Conservation (phyloP, 2,113 vertebrate species). For the Microcebus ravelobensis region DNA sequence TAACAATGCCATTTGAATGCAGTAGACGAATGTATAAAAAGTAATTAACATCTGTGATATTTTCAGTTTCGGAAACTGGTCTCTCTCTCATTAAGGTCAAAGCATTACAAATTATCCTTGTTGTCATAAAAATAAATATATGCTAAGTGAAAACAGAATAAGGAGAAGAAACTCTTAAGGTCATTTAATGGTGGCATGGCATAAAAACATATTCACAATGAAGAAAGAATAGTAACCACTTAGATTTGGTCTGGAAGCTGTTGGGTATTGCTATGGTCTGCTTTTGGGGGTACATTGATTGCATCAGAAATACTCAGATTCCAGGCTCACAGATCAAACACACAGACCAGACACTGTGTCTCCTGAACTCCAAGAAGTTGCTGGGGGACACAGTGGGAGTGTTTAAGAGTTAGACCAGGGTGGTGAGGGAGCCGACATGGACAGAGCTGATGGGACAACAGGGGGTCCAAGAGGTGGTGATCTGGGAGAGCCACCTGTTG, state of each 20-base stretch:
- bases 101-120: background rate
- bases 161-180: background rate
- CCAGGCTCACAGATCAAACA: no score
- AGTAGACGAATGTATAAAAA: background rate
- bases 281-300: background rate
- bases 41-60: background rate
- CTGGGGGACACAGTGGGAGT: no score
- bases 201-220: background rate
- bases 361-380: no score
- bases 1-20: background rate
- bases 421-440: no score
- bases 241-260: background rate
- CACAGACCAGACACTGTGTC: no score
- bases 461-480: no score
- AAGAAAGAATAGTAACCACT: background rate
- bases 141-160: background rate
- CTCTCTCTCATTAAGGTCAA: background rate
- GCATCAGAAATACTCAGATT: background rate
- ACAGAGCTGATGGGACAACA: no score
- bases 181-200: background rate
- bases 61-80: background rate
- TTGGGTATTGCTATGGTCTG: background rate
- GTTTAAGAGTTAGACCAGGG: no score
- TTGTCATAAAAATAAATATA: background rate
- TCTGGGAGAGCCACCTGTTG: no score